Evolutionary conservation across 2,888 invertebrate species (phyloP).

Genomic region (Zeuzera pyrina): DNA sequence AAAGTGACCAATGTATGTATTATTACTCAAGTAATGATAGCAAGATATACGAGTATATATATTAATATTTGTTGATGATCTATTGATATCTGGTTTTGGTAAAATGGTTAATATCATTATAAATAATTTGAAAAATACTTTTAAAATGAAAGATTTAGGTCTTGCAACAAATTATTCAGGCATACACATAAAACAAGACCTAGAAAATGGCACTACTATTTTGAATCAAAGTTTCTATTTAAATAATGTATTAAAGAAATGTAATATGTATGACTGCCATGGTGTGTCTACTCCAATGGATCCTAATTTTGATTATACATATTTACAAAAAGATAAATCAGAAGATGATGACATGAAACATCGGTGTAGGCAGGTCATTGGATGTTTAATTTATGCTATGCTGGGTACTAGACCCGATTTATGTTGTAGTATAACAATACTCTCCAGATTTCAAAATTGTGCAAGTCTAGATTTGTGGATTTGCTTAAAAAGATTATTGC

Average conservation of each 20-base stretch:
- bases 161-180: too few relatives aligned
- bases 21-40: too few relatives aligned
- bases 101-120: too few relatives aligned
- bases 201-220: neutral
- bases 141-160: too few relatives aligned
- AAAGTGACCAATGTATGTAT: too few relatives aligned
- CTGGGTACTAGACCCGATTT: conserved; percentile 10
- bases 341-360: conserved; percentile 1
- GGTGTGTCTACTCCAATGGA: neutral
- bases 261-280: neutral
- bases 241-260: neutral
- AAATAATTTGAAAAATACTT: too few relatives aligned
- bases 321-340: conserved; percentile 1
- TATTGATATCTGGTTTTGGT: too few relatives aligned
- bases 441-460: neutral
- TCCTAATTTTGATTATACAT: conserved; percentile 2
- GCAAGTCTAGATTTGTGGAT: neutral
- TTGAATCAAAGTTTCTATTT: neutral
- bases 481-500: conserved; percentile 6
- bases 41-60: too few relatives aligned
- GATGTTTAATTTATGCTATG: conserved; percentile 15
- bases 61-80: too few relatives aligned
- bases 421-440: neutral
- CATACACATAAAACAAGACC: too few relatives aligned
- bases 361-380: conserved; percentile 10